Conservation (phyloP, 1,140 invertebrate species). For the Dreissena polymorpha region DNA sequence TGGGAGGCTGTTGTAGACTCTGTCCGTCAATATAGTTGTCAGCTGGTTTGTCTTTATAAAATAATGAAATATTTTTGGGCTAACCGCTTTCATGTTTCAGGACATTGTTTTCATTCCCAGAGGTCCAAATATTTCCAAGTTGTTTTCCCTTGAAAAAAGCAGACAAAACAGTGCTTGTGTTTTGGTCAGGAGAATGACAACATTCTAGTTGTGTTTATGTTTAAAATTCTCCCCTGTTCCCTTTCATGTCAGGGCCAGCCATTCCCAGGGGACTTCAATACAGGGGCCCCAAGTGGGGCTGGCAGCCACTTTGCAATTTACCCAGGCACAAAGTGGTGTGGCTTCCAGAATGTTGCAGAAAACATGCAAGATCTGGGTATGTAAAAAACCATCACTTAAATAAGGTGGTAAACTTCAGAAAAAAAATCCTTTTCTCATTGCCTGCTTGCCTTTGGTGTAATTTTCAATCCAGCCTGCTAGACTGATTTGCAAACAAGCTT, state of each 20-base stretch:
- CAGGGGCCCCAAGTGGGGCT: constrained; percentile 37
- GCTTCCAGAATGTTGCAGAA: constrained; percentile 42
- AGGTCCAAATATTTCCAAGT: no score
- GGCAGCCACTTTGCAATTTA: constrained; percentile 46
- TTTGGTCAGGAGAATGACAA: no score
- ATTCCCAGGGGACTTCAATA: constrained; percentile 43
- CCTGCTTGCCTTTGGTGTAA: background rate
- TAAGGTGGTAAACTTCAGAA: background rate
- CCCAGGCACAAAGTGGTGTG: constrained; percentile 56
- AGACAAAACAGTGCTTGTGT: no score
- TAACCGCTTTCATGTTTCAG: no score
- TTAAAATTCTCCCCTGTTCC: no score
- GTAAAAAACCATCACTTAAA: background rate
- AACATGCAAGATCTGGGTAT: constrained; percentile 52
- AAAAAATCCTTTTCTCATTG: background rate
- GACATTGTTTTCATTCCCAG: no score
- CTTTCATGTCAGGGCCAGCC: constrained; percentile 31
- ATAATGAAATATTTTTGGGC: no score
- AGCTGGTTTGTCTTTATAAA: no score
- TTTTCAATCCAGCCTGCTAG: background rate
- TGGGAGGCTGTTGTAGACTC: no score
- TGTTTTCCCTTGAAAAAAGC: no score
- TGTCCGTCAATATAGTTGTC: no score
- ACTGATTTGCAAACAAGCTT: background rate
- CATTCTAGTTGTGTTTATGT: no score